Conservation (phyloP, 2,888 invertebrate species). For the Callyntrura sp. region DNA sequence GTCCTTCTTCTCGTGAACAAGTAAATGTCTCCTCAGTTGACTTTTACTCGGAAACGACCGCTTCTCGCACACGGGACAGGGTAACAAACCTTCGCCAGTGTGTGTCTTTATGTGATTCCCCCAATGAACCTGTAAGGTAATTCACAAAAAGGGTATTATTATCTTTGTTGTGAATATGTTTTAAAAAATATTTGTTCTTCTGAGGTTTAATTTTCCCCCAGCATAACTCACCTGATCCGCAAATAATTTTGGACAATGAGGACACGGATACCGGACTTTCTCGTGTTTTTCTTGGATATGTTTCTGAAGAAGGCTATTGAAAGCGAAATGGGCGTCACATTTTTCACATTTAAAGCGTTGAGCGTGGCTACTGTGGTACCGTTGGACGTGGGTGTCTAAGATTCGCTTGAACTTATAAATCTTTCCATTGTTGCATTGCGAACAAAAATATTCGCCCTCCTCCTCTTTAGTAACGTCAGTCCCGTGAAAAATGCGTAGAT, state of each 20-base stretch:
- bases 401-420: not conserved
- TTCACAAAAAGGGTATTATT: too few relatives aligned
- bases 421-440: conserved; percentile 15
- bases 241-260: conserved; percentile 26
- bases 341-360: not conserved
- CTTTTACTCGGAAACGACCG: not conserved
- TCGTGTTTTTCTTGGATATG: conserved; percentile 18
- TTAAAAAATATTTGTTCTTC: too few relatives aligned
- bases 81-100: conserved; percentile 30
- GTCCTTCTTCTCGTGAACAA: not conserved
- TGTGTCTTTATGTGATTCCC: not conserved
- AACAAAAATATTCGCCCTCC: not conserved
- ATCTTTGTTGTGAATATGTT: too few relatives aligned
- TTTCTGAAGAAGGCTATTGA: not conserved
- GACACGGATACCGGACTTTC: conserved; percentile 26
- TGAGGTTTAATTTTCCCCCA: too few relatives aligned
- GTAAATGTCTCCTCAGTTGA: not conserved
- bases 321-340: not conserved
- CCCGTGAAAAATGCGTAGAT: not conserved
- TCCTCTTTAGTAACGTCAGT: not conserved
- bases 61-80: conserved; percentile 8
- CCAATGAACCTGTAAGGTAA: too few relatives aligned
- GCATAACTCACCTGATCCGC: not conserved
- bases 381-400: not conserved
- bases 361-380: not conserved